A percentile compares a stretch with the other conserved stretches of the same genome.
Conservation (phyloP, 2,797 vertebrate species). For the Columba guinea region DNA sequence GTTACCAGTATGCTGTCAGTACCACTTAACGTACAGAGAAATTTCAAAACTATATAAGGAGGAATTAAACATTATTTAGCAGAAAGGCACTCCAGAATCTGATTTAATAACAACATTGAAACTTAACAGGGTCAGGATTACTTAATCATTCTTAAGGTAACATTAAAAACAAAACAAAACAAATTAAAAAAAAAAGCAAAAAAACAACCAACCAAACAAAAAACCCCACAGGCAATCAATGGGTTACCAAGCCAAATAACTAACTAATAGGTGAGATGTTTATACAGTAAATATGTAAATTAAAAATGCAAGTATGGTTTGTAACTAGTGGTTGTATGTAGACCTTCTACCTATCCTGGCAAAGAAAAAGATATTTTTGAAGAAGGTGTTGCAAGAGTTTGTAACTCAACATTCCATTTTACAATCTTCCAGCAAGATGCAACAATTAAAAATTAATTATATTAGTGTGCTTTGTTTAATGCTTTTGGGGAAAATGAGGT, state of each 20-base stretch:
- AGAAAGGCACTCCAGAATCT: neutral
- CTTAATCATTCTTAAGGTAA: neutral
- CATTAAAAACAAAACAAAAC: neutral
- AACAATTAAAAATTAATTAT: neutral
- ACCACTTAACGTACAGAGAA: neutral
- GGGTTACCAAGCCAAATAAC: neutral
- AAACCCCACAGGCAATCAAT: neutral
- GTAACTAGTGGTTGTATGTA: neutral
- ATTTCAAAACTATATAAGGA: neutral
- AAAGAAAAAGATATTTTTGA: neutral
- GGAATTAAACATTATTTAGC: neutral
- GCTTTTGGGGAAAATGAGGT: neutral
- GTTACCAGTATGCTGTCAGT: neutral
- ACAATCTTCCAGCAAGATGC: neutral
- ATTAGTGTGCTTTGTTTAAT: neutral
- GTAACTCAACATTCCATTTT: neutral
- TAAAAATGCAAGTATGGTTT: neutral
- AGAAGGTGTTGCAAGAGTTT: neutral
- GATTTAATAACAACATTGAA: neutral
- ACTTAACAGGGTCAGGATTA: neutral
- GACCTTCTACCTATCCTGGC: neutral
- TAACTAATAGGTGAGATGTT: neutral
- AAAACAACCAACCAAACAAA: no score
- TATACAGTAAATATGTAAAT: neutral
- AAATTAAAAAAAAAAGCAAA: no score